Conservation (phyloP, 2,113 vertebrate genomes). For the Podarcis muralis region DNA sequence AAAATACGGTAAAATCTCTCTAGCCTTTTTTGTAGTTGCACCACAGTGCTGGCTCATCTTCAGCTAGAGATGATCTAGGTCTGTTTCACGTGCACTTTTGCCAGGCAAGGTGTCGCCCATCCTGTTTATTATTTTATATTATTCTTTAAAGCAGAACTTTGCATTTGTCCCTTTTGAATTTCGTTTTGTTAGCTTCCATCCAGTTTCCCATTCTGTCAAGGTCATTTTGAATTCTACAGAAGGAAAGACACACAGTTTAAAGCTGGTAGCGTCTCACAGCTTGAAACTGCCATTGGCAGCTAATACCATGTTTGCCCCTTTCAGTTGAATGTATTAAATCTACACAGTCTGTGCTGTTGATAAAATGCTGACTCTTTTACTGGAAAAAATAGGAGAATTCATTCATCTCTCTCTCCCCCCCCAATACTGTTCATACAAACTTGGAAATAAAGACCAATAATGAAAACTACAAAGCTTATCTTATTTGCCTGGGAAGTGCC, state of each 20-base stretch:
- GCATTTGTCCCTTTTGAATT: neutral
- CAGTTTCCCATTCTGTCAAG: too few relatives aligned
- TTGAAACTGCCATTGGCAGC: neutral
- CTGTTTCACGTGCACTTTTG: too few relatives aligned
- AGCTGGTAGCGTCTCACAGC: neutral
- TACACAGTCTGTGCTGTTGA: neutral
- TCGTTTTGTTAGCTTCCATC: too few relatives aligned
- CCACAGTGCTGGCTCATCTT: too few relatives aligned
- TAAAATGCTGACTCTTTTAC: neutral
- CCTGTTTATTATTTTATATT: too few relatives aligned
- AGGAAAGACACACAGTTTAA: neutral
- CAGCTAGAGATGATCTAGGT: too few relatives aligned
- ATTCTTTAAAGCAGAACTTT: too few relatives aligned
- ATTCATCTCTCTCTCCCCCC: neutral
- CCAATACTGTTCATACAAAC: neutral
- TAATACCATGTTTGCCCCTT: neutral
- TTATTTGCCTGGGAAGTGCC: constrained; percentile 38
- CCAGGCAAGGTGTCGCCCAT: too few relatives aligned
- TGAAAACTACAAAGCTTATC: constrained; percentile 37
- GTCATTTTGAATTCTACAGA: too few relatives aligned
- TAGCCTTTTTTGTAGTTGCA: too few relatives aligned
- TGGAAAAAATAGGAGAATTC: neutral
- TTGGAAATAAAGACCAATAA: neutral
- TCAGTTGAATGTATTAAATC: neutral
- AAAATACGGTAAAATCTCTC: too few relatives aligned